These are phyloP conservation scores for Vultur gryphus DNA, from an alignment of 2,797 vertebrate species.

Conservation along the genomic window DNA sequence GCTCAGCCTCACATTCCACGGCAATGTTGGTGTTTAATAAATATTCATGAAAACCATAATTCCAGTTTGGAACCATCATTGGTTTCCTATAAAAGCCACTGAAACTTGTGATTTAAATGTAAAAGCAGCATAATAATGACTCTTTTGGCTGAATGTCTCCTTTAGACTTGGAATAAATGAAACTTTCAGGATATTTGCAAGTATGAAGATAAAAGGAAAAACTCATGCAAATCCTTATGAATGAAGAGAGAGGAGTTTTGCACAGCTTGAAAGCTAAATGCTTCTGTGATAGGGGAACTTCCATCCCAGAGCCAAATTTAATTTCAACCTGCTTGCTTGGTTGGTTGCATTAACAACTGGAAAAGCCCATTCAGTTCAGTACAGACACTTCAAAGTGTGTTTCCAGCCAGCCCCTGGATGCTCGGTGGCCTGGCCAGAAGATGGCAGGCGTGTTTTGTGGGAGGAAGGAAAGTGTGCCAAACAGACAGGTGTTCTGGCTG, in stretches of 20 bases:
- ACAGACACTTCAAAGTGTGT: neutral
- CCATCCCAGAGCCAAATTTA: neutral
- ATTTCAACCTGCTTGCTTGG: neutral
- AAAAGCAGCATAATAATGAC: neutral
- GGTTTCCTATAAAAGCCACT: neutral
- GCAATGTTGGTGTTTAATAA: neutral
- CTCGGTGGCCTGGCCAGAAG: conserved; percentile 42
- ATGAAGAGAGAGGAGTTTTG: neutral
- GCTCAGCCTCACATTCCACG: neutral
- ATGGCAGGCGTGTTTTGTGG: conserved; percentile 54
- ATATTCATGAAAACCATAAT: neutral
- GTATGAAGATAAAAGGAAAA: neutral
- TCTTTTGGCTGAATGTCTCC: neutral
- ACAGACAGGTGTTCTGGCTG: neutral
- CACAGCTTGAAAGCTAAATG: neutral
- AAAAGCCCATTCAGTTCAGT: neutral
- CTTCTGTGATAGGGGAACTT: neutral
- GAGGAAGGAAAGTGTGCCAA: neutral
- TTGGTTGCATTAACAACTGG: neutral
- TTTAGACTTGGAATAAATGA: neutral
- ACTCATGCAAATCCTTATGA: neutral
- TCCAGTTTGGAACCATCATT: neutral
- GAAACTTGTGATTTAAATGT: neutral
- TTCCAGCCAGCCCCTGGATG: neutral
- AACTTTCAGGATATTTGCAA: neutral